Conservation (phyloP, 1,140 invertebrate genomes). For the Drosophila nigrodunni region DNA sequence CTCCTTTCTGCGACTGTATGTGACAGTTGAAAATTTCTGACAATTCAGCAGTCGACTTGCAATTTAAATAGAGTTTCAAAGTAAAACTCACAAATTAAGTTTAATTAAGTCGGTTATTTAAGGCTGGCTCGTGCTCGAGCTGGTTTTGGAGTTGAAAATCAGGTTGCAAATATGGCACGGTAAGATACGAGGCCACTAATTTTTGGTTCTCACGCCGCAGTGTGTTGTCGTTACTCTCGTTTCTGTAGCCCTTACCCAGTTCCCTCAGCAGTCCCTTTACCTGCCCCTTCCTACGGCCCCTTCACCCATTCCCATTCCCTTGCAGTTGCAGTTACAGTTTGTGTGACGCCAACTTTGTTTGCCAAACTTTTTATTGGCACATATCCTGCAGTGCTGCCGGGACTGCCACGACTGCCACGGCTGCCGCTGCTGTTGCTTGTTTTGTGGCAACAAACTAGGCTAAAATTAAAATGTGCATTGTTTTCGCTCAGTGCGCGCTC, state of each 20-base stretch:
- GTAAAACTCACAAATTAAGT: slow-evolving; percentile 63
- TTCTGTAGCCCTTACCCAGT: slow-evolving; percentile 17
- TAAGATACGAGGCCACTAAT: slow-evolving; percentile 53
- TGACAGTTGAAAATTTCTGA: slow-evolving; percentile 61
- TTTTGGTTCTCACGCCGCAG: slow-evolving; percentile 50
- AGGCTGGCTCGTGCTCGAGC: slow-evolving; percentile 13
- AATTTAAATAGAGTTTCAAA: slow-evolving; percentile 37
- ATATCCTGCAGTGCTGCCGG: slow-evolving; percentile 62
- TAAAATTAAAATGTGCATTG: slow-evolving; percentile 78
- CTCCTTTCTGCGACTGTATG: slow-evolving; percentile 10
- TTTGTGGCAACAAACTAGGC: slow-evolving; percentile 73
- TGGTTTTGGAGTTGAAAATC: slow-evolving; percentile 33
- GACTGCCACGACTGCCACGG: slow-evolving; percentile 3
- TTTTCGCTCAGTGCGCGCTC: slow-evolving; percentile 51
- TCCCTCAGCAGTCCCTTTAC: no score
- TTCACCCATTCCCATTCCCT: slow-evolving; percentile 16
- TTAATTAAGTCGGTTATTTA: slow-evolving; percentile 74
- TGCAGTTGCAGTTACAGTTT: slow-evolving; percentile 71
- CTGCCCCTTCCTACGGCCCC: not conserved
- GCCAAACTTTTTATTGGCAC: slow-evolving; percentile 83
- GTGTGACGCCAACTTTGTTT: slow-evolving; percentile 82
- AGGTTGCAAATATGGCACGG: slow-evolving; percentile 42
- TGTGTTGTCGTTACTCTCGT: slow-evolving; percentile 58
- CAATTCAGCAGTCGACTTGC: slow-evolving; percentile 44
- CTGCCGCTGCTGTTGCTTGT: slow-evolving; percentile 40